Evolutionary conservation across 2,888 invertebrate genomes (phyloP).

Genomic region (Melipona beecheii): DNA sequence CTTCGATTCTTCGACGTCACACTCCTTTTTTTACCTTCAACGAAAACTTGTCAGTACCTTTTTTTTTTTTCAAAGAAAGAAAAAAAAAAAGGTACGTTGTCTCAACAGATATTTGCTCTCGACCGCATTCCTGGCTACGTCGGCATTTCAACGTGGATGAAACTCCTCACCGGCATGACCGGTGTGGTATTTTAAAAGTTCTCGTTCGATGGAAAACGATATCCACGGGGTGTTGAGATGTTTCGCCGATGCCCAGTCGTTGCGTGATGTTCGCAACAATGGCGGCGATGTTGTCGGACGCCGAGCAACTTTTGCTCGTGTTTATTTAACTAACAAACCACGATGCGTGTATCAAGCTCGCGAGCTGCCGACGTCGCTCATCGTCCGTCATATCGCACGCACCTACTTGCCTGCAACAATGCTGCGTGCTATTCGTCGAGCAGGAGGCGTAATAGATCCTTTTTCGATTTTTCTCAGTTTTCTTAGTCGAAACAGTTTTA

Average conservation of each 20-base stretch:
- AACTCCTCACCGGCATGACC: not conserved
- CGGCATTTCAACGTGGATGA: not conserved
- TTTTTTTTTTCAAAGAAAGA: not conserved
- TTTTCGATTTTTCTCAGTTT: not conserved
- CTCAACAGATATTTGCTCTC: constrained; percentile 34
- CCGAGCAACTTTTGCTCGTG: constrained; percentile 59
- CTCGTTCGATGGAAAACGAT: constrained; percentile 41
- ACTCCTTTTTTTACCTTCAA: not conserved
- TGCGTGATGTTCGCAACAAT: constrained; percentile 68
- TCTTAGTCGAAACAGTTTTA: not conserved
- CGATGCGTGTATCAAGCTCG: constrained; percentile 43
- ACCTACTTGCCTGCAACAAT: constrained; percentile 9
- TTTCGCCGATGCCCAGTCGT: constrained; percentile 53
- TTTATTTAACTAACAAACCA: constrained; percentile 81
- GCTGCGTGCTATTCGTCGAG: constrained; percentile 3
- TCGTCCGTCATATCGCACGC: constrained; percentile 17
- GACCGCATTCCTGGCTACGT: constrained; percentile 14
- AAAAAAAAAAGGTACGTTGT: too few relatives aligned
- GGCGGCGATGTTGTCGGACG: constrained; percentile 64
- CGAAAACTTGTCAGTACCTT: not conserved
- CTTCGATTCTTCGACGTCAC: not conserved
- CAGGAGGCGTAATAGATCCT: not conserved
- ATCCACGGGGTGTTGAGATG: constrained; percentile 58
- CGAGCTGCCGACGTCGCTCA: constrained; percentile 42
- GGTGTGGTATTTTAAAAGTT: constrained; percentile 1